These are phyloP conservation scores for Zapus hudsonius DNA, from an alignment of 2,113 vertebrate genomes.

Conservation along the genomic window DNA sequence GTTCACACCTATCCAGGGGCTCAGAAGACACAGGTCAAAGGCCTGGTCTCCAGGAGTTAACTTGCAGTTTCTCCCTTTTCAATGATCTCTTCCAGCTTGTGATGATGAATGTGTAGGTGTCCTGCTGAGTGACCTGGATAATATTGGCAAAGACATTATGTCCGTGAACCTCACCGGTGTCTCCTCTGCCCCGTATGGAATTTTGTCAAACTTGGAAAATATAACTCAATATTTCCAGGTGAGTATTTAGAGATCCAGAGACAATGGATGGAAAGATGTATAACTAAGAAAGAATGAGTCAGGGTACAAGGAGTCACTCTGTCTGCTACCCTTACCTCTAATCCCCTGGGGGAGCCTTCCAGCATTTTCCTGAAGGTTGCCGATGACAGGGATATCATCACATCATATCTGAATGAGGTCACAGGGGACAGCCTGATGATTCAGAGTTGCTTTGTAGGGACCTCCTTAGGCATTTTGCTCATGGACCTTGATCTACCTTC, in stretches of 20 bases:
- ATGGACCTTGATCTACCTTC: not conserved
- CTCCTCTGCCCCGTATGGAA: conserved; percentile 82
- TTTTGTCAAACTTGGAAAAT: conserved; percentile 89
- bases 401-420: fast-evolving
- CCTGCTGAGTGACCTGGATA: conserved; percentile 89
- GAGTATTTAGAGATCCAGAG: not conserved
- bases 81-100: conserved; percentile 86
- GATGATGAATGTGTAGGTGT: conserved; percentile 90
- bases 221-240: conserved; percentile 88
- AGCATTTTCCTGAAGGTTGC: not conserved
- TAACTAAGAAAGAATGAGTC: not conserved
- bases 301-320: too few species aligned
- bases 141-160: conserved; percentile 73
- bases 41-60: not conserved
- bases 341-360: fast-evolving
- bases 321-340: not conserved
- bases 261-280: fast-evolving
- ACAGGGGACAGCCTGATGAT: not conserved
- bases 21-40: fast-evolving
- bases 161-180: conserved; percentile 88
- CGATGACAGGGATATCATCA: fast-evolving
- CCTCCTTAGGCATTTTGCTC: not conserved
- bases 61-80: not conserved
- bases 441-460: not conserved
- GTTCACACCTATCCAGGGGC: fast-evolving